phyloP scores from a whole-genome alignment of 2,888 invertebrate species.

The Augochlorella aurata region DNA sequence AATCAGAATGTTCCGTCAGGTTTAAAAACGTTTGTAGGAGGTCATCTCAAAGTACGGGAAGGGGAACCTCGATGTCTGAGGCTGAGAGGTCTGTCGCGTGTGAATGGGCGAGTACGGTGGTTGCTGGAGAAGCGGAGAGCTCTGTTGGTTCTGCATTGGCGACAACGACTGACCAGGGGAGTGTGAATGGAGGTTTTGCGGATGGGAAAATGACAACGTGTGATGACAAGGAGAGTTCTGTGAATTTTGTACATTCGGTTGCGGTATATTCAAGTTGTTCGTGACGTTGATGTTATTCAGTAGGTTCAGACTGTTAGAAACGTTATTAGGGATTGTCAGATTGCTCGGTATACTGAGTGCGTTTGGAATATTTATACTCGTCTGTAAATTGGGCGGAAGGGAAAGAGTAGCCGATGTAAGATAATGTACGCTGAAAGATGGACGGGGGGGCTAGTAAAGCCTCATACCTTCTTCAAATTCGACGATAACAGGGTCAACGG shows the following conservation, averaged over 20 bases:
- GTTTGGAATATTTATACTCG: conserved; percentile 77
- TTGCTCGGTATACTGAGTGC: conserved; percentile 73
- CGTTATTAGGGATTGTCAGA: conserved; percentile 74
- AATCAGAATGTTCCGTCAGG: conserved; percentile 39
- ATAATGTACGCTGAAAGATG: conserved; percentile 81
- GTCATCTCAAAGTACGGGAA: conserved; percentile 78
- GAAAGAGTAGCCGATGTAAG: conserved; percentile 80
- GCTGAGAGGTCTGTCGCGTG: conserved; percentile 65
- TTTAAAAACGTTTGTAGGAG: conserved; percentile 78
- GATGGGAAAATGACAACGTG: conserved; percentile 69
- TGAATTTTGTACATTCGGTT: conserved; percentile 71
- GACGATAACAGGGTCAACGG: conserved; percentile 89
- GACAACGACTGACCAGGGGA: conserved; percentile 73
- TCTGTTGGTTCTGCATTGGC: conserved; percentile 73
- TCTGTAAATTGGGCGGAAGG: conserved; percentile 75
- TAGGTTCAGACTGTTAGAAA: conserved; percentile 73
- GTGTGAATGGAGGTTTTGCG: conserved; percentile 72
- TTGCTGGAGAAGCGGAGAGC: conserved; percentile 70
- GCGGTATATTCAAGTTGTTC: conserved; percentile 73
- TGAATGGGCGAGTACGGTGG: conserved; percentile 67
- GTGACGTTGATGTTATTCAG: conserved; percentile 71
- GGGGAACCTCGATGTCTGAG: conserved; percentile 76
- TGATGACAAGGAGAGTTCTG: conserved; percentile 78
- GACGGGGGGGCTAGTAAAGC: conserved; percentile 85
- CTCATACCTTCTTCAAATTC: conserved; percentile 93